Percentiles rank a stretch among this genome's conserved stretches.
Conservation (phyloP, 2,113 vertebrate genomes). For the Burhinus oedicnemus region DNA sequence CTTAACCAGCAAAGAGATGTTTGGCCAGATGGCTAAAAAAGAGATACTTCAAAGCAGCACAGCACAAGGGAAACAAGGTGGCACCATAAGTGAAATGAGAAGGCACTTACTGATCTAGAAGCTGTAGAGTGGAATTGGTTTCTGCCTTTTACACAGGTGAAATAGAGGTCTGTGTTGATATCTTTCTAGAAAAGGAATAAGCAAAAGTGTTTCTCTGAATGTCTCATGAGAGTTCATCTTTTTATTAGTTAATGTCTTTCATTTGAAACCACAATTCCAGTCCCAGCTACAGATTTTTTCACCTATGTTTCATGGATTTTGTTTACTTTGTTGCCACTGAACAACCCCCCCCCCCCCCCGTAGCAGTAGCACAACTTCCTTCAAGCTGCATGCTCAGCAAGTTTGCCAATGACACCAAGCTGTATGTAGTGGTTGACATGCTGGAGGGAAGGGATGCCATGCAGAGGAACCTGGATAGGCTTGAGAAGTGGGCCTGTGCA, state of each 20-base stretch:
- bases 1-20: neutral
- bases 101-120: neutral
- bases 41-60: neutral
- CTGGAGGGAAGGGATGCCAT: too few species aligned
- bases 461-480: too few species aligned
- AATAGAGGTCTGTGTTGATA: neutral
- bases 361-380: neutral
- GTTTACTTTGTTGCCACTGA: neutral
- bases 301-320: neutral
- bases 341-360: rapidly evolving
- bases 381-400: neutral
- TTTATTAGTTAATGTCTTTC: neutral
- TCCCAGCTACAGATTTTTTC: neutral
- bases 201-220: neutral
- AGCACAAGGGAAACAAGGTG: neutral
- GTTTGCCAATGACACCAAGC: too few species aligned
- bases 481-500: too few species aligned
- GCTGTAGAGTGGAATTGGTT: neutral
- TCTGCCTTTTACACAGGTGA: neutral
- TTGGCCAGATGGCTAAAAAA: neutral
- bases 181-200: neutral
- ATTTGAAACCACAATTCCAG: neutral
- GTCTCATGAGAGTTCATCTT: neutral
- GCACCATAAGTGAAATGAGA: neutral
- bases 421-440: too few species aligned